A percentile compares a stretch with the other conserved stretches of the same genome.
Conservation (phyloP, 1,140 invertebrate species). For the Cotesia chilonis region DNA sequence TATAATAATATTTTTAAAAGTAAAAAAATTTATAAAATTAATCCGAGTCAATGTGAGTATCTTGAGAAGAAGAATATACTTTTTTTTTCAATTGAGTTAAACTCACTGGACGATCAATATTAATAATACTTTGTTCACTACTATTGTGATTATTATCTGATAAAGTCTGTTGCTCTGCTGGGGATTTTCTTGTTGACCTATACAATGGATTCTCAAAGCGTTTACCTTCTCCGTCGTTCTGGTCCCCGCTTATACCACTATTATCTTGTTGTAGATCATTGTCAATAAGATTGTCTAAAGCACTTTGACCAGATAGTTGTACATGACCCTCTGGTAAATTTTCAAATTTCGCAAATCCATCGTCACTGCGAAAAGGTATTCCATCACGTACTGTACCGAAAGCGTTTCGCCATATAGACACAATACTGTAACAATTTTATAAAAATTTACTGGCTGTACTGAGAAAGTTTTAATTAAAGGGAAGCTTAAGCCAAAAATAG, state of each 20-base stretch:
- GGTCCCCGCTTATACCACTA: slow-evolving; percentile 17
- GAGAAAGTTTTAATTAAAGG: slow-evolving; percentile 35
- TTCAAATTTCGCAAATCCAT: slow-evolving; percentile 59
- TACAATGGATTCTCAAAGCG: slow-evolving; percentile 62
- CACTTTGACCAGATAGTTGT: slow-evolving; percentile 40
- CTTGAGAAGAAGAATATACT: background rate
- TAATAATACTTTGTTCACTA: slow-evolving; percentile 37
- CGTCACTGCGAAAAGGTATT: slow-evolving; percentile 19
- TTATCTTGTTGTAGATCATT: background rate
- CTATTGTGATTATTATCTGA: background rate
- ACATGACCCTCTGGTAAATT: slow-evolving; percentile 58
- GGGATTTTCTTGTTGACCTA: slow-evolving; percentile 46
- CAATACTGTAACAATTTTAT: slow-evolving; percentile 25
- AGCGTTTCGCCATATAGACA: slow-evolving; percentile 41
- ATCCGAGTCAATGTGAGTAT: slow-evolving; percentile 33
- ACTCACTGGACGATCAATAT: slow-evolving; percentile 46
- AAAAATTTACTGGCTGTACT: background rate
- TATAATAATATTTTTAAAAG: background rate
- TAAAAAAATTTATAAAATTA: slow-evolving; percentile 5
- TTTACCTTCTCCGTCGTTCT: slow-evolving; percentile 38
- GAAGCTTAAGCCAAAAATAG: background rate
- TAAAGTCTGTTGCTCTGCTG: slow-evolving; percentile 15
- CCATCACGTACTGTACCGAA: slow-evolving; percentile 45
- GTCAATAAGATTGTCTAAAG: slow-evolving; percentile 29
- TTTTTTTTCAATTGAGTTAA: slow-evolving; percentile 38